phyloP scores from a whole-genome alignment of 2,888 invertebrate genomes.

The Apoderus coryli region DNA sequence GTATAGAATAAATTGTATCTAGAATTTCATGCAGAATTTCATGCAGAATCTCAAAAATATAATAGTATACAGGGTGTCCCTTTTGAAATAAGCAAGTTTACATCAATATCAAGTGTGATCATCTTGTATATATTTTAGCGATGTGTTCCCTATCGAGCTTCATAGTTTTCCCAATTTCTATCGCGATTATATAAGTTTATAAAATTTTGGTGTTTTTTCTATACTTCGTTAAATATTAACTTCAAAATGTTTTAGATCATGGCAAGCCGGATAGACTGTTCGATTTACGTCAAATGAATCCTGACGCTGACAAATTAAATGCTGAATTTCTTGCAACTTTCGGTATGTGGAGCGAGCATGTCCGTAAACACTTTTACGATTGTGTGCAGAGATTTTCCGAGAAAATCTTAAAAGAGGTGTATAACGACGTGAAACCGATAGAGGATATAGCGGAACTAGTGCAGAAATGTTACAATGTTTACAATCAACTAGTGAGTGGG shows the following conservation, averaged over 20 bases:
- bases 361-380: slow-evolving; percentile 46
- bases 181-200: slow-evolving; percentile 3
- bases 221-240: background rate
- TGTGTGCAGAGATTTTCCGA: slow-evolving; percentile 52
- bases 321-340: slow-evolving; percentile 26
- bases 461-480: slow-evolving; percentile 79
- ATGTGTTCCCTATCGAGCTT: too few species aligned
- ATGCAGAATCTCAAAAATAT: too few species aligned
- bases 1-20: too few species aligned
- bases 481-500: slow-evolving; percentile 60
- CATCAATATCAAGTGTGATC: too few species aligned
- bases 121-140: too few species aligned
- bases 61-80: too few species aligned
- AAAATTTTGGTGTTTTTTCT: too few species aligned
- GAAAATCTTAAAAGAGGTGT: slow-evolving; percentile 45
- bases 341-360: slow-evolving; percentile 33
- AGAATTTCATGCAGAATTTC: too few species aligned
- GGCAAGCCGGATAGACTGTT: slow-evolving; percentile 29
- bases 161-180: too few species aligned
- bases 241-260: slow-evolving; percentile 25
- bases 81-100: too few species aligned
- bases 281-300: slow-evolving; percentile 33
- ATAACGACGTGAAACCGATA: slow-evolving; percentile 46
- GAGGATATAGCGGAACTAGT: slow-evolving; percentile 82
- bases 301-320: slow-evolving; percentile 37